Base-by-base conservation (phyloP, 2,888 invertebrate species). In the Caenorhabditis doughertyi region DNA sequence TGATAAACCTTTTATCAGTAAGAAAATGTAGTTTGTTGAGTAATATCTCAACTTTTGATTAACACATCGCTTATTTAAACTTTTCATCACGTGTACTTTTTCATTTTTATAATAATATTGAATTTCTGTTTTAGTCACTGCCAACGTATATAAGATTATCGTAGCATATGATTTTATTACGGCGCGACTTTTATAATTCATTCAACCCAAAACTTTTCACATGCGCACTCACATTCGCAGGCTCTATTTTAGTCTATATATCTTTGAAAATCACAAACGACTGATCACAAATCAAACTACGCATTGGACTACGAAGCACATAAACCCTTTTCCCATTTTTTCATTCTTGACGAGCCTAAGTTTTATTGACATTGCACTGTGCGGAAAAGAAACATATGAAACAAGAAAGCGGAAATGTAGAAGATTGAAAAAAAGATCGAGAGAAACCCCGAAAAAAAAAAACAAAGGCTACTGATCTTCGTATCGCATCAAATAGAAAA, bases 261-360 rank as follows among this genome's bases (percentile, higher is more conserved):
- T 16, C 62, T 72, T 62, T 42, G 29, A 62, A 64, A 64, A 35
- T 73, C 49, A n/a, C n/a, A 58, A 32, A 42, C 21, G 18, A 27
- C n/a, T 58, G 74, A 65, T 56, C 74, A 74, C 16, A 74, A 65
- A 65, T 23, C 56, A 53, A 62, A 64, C 49, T 51, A 73, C 44
- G 53, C 5, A 21, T 29, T 55, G n/a, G n/a, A n/a, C n/a, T n/a
- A n/a, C n/a, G n/a, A n/a, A n/a, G 53, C 18, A 21, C 58, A 21
- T 39, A 32, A 11, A 49, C 29, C 51, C 25, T 21, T 65, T 51
- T 49, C 32, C 16, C 23, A 32, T 49, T 47, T 47, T 32, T 13
- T 16, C 13, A 27, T 27, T 16, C 13, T 25, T 16, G n/a, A n/a
- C n/a, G 47, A 64, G 64, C 64, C 64, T 27, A 47, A 21, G 23